These are phyloP conservation scores for Peromyscus leucopus DNA, from an alignment of 2,113 vertebrate genomes.

Conservation along the genomic window DNA sequence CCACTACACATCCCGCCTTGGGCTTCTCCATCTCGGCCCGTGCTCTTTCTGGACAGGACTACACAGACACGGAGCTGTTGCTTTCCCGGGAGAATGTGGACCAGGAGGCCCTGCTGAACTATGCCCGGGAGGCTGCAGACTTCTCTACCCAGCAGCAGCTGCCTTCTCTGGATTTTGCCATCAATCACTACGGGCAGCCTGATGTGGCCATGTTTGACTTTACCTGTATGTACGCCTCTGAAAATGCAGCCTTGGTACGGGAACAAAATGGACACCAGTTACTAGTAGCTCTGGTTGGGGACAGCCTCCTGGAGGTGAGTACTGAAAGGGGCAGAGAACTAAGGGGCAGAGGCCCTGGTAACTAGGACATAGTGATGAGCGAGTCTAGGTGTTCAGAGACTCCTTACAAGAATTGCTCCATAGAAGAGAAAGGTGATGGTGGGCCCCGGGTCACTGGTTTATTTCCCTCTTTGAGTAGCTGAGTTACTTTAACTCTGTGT, in stretches of 20 bases:
- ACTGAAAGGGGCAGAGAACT: background rate
- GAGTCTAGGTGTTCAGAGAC: no score
- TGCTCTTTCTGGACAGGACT: constrained; percentile 90
- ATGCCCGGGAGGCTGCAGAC: constrained; percentile 95
- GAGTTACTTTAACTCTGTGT: constrained; percentile 40
- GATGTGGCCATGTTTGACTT: constrained; percentile 99
- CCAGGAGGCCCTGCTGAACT: constrained; percentile 95
- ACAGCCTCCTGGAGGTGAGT: constrained; percentile 97
- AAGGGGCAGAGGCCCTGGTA: no score
- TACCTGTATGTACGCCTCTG: constrained; percentile 99
- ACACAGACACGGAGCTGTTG: constrained; percentile 94
- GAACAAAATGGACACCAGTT: constrained; percentile 94
- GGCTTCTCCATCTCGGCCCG: background rate
- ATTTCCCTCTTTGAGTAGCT: background rate
- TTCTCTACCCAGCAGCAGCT: constrained; percentile 98
- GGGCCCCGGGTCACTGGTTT: background rate
- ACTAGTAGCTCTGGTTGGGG: constrained; percentile 96
- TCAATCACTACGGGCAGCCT: constrained; percentile 98
- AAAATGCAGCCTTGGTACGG: constrained; percentile 96
- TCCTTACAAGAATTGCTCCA: background rate
- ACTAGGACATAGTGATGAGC: no score
- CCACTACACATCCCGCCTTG: background rate
- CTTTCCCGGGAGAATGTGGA: constrained; percentile 97
- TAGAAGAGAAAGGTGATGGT: background rate
- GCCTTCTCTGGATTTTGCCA: constrained; percentile 96